Base-by-base conservation (phyloP, 1,140 invertebrate species). In the Radopholus similis region DNA sequence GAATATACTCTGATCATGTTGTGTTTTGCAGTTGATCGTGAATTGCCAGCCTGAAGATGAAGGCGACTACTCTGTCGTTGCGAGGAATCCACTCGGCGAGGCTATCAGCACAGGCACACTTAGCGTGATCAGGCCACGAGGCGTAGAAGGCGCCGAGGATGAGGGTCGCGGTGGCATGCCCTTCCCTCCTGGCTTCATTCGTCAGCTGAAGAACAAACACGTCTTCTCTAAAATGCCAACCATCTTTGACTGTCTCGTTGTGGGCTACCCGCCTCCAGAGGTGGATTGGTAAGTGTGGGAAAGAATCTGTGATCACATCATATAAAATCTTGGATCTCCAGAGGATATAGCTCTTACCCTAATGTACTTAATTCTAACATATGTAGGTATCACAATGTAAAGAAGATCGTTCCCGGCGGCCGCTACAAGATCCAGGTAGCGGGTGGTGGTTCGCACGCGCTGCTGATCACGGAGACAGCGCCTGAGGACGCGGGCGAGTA, bases 161-260 rank as follows among this genome's bases (percentile, higher is more conserved):
- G 49, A 55, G n/a, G 42, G 54, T 11, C 66, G 72, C 21, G 66
- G 76, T 42, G 78, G 74, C 23, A 75, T 77, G 70, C 78, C 80
- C 44, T 80, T 79, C 77, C 79, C 79, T 28, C 79, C 79, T 30
- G 79, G 79, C 13, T 81, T 81, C 63, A 81, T 81, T 32, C 71
- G 79, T 44, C 79, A 81, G 63, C 59, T 81, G 8, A 81, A 83
- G 59, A 81, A 81, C 70, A 82, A 83, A 32, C 79, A 81, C 57
- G 79, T 81, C 44, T 81, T 81, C 67, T 72, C 80, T 13, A 70
- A 83, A 58, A 72, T 81, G 72, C 79, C 79, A 18, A 78, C 81
- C 1, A 83, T 81, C 53, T 81, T 81, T 64, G 79, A 81, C 57
- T 81, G 79, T 58, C 67, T 81, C 4, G 79, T 81, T n/a, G 81